phyloP scores from a whole-genome alignment of 92 coral and sea anemone genomes.

The Hydrozoanthus gracilis region DNA sequence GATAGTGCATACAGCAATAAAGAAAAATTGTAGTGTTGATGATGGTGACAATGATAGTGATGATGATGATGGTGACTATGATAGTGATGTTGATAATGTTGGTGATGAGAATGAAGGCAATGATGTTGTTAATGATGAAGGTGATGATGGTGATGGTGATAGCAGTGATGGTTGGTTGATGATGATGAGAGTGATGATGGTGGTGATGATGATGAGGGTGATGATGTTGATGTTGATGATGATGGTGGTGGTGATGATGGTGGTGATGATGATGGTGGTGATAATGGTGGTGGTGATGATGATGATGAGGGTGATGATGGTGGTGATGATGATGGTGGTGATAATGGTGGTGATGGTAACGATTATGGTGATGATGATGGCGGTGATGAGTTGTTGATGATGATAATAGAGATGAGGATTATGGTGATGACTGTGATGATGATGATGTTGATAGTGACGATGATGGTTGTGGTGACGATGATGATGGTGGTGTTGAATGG shows the following conservation, averaged over 20 bases:
- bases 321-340: too few relatives aligned
- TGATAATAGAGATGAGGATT: not conserved
- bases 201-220: too few relatives aligned
- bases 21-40: too few relatives aligned
- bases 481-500: not conserved
- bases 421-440: not conserved
- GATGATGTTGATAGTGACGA: not conserved
- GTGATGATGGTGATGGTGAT: not conserved
- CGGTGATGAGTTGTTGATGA: not conserved
- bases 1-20: too few relatives aligned
- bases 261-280: not conserved
- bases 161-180: not conserved
- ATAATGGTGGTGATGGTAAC: too few relatives aligned
- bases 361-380: too few relatives aligned
- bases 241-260: not conserved
- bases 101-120: not conserved
- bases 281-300: not conserved
- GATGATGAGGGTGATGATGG: too few relatives aligned
- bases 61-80: too few relatives aligned
- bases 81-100: too few relatives aligned
- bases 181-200: not conserved
- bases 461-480: not conserved
- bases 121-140: not conserved
- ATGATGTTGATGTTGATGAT: too few relatives aligned
- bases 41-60: too few relatives aligned